A percentile compares a stretch with the other conserved stretches of the same genome.
Evolutionary conservation across 2,797 vertebrate genomes (phyloP).

Genomic region (Adrianichthys oophorus): DNA sequence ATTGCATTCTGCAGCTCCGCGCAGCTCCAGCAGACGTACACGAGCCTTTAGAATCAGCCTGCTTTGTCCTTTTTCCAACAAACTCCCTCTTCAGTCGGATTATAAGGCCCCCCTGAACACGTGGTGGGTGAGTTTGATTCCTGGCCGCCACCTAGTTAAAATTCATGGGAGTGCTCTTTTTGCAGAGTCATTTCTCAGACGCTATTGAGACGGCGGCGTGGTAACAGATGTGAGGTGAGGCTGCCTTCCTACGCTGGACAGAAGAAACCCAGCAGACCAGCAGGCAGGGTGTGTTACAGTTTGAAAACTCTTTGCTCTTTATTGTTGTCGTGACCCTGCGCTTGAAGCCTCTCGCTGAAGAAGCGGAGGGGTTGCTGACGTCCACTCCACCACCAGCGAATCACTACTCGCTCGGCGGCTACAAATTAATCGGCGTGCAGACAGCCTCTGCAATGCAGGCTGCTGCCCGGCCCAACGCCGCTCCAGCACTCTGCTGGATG

Average conservation of each 20-base stretch:
- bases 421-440: constrained; percentile 74
- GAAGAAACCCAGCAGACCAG: constrained; percentile 20
- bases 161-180: constrained; percentile 35
- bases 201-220: constrained; percentile 26
- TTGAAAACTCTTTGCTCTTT: constrained; percentile 17
- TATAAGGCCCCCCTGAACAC: constrained; percentile 16
- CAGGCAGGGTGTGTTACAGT: constrained; percentile 26
- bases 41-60: constrained; percentile 10
- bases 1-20: constrained; percentile 45
- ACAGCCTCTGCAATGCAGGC: constrained; percentile 82
- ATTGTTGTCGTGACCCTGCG: constrained; percentile 15
- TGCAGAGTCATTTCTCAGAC: constrained; percentile 51
- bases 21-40: constrained; percentile 22
- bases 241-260: constrained; percentile 24
- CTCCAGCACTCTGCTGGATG: constrained; percentile 34
- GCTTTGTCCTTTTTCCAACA: constrained; percentile 43
- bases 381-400: constrained; percentile 3
- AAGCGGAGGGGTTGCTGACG: constrained; percentile 58
- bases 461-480: constrained; percentile 34
- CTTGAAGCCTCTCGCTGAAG: constrained; percentile 40
- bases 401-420: constrained; percentile 51
- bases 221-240: constrained; percentile 27
- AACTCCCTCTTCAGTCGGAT: constrained; percentile 17
- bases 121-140: not conserved
- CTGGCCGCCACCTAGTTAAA: constrained; percentile 24